phyloP scores from a whole-genome alignment of 37 sponge, comb jelly and placozoan genomes.

The Ephydatia muelleri region DNA sequence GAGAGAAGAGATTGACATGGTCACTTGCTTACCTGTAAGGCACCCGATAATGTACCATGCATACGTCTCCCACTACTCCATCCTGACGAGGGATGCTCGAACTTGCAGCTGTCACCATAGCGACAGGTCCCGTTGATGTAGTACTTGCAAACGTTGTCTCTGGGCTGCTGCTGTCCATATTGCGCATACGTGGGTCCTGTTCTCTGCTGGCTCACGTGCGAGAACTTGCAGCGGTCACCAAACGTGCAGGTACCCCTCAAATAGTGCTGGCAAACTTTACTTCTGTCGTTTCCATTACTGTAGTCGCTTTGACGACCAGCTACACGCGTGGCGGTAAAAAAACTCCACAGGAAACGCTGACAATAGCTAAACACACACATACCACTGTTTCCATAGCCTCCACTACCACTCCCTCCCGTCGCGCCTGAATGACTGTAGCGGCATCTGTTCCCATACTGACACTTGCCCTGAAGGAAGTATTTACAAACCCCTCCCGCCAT shows the following conservation, averaged over 20 bases:
- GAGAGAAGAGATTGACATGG: not conserved
- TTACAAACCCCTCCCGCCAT: slow-evolving; percentile 1
- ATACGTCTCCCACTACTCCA: not conserved
- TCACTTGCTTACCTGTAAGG: too few relatives aligned
- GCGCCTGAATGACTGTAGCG: not conserved
- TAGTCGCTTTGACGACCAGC: not conserved
- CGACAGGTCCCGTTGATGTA: not conserved
- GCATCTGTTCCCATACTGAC: not conserved
- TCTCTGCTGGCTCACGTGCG: not conserved
- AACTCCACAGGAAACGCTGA: not conserved
- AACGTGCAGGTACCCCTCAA: not conserved
- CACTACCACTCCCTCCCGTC: not conserved
- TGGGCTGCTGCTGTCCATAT: not conserved
- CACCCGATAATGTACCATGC: not conserved
- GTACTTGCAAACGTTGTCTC: not conserved
- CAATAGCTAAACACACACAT: not conserved
- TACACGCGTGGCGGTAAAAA: too few relatives aligned
- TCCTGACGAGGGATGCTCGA: not conserved
- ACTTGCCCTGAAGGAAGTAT: not conserved
- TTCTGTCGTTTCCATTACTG: too few relatives aligned
- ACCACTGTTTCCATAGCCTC: not conserved
- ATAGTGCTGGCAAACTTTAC: not conserved
- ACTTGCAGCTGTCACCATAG: not conserved
- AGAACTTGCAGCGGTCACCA: not conserved
- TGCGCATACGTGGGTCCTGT: not conserved